These are phyloP conservation scores for Endomychus coccineus DNA, from an alignment of 2,888 invertebrate species.

Conservation along the genomic window DNA sequence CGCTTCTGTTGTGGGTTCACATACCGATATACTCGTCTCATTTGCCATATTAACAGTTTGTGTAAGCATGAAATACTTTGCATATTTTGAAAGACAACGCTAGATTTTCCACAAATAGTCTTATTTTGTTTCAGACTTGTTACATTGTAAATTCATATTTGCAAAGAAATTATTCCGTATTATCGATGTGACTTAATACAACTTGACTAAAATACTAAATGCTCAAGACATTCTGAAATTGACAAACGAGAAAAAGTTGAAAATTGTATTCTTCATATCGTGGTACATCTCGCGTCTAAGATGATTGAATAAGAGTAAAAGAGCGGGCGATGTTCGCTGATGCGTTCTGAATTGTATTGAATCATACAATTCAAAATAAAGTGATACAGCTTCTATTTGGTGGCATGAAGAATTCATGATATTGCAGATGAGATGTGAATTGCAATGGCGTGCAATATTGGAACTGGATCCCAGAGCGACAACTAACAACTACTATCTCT, in stretches of 20 bases:
- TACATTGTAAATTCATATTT: no score
- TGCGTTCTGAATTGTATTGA: conserved; percentile 25
- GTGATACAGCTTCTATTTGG: conserved; percentile 32
- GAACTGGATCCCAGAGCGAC: conserved; percentile 25
- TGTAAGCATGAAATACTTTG: no score
- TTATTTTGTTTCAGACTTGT: no score
- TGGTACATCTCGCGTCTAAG: conserved; percentile 9
- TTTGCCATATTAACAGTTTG: no score
- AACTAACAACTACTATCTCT: conserved; percentile 21
- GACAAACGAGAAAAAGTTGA: conserved; percentile 15
- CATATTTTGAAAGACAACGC: no score
- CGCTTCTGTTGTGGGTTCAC: no score
- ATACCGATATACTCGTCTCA: no score
- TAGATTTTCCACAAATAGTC: no score
- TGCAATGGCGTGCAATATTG: conserved; percentile 34
- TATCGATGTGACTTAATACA: no score
- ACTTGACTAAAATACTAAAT: no score
- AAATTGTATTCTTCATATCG: conserved; percentile 15
- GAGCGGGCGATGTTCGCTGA: conserved; percentile 9
- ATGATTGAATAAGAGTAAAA: conserved; percentile 20
- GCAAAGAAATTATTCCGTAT: no score
- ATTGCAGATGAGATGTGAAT: conserved; percentile 39
- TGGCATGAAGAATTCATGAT: conserved; percentile 38
- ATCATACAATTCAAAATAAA: conserved; percentile 32
- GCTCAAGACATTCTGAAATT: no score